phyloP scores from a whole-genome alignment of 2,113 vertebrate species.

The Muntiacus muntjak region DNA sequence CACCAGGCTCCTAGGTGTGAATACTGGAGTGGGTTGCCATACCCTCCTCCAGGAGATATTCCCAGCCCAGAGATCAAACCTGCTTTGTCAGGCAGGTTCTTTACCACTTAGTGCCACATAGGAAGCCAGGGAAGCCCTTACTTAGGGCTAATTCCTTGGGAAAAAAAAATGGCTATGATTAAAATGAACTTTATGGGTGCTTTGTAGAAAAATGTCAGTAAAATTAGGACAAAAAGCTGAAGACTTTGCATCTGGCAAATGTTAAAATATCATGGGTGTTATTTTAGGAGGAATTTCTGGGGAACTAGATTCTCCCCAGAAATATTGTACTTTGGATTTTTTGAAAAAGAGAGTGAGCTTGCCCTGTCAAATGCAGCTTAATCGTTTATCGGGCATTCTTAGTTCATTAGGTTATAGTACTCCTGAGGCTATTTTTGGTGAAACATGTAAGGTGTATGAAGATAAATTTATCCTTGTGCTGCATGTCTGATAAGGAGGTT shows the following conservation, averaged over 20 bases:
- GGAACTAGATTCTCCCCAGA: not conserved
- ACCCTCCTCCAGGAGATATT: not conserved
- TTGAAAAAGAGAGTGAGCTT: not conserved
- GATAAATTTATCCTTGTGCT: constrained; percentile 45
- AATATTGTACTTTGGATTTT: not conserved
- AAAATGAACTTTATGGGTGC: not conserved
- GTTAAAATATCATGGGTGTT: not conserved
- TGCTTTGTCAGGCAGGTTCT: not conserved
- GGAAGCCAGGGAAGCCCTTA: not conserved
- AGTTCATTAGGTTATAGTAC: constrained; percentile 44
- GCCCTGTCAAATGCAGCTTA: not conserved
- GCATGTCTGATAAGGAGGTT: constrained; percentile 47
- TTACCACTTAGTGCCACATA: not conserved
- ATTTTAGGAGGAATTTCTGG: not conserved
- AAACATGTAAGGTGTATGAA: constrained; percentile 37
- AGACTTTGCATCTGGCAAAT: not conserved
- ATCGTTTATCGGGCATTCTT: constrained; percentile 33
- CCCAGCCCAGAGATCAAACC: not conserved
- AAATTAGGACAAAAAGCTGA: not conserved
- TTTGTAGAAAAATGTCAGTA: not conserved
- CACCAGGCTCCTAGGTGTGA: not conserved
- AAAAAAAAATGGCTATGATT: not conserved
- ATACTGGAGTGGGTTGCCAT: not conserved
- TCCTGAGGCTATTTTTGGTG: constrained; percentile 58
- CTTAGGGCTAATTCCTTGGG: not conserved